Conservation (phyloP, 1,140 invertebrate genomes). For the Wiebesia pumilae region DNA sequence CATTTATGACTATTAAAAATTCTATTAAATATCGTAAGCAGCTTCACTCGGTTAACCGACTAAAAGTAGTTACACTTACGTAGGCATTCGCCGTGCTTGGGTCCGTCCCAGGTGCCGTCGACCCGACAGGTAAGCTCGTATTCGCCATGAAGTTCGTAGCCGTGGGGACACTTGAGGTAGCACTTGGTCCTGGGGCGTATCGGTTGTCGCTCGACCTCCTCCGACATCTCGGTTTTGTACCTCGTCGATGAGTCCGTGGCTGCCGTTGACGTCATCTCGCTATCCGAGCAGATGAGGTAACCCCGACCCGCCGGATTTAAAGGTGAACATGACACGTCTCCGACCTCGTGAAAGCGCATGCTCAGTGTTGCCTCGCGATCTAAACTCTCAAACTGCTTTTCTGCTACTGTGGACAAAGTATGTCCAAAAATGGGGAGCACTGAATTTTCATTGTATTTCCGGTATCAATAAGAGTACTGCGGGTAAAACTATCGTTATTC, state of each 20-base stretch:
- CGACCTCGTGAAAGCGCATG: background rate
- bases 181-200: constrained; percentile 73
- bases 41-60: background rate
- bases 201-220: constrained; percentile 44
- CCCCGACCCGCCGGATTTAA: constrained; percentile 68
- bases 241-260: background rate
- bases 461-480: too few relatives aligned
- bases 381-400: constrained; percentile 27
- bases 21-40: too few relatives aligned
- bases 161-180: constrained; percentile 70
- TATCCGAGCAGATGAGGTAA: constrained; percentile 68
- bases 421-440: too few relatives aligned
- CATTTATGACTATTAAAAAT: too few relatives aligned
- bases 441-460: too few relatives aligned
- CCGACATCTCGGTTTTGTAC: background rate
- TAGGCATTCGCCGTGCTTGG: constrained; percentile 71
- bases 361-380: constrained; percentile 16
- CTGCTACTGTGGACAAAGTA: constrained; percentile 12
- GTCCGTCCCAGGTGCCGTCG: constrained; percentile 71
- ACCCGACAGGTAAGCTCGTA: constrained; percentile 70
- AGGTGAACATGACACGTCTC: constrained; percentile 62
- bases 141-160: constrained; percentile 71
- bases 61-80: constrained; percentile 64
- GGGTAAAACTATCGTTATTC: too few relatives aligned
- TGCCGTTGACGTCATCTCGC: background rate